Conservation (phyloP, 2,888 invertebrate genomes). For the Perizoma affinitatum region DNA sequence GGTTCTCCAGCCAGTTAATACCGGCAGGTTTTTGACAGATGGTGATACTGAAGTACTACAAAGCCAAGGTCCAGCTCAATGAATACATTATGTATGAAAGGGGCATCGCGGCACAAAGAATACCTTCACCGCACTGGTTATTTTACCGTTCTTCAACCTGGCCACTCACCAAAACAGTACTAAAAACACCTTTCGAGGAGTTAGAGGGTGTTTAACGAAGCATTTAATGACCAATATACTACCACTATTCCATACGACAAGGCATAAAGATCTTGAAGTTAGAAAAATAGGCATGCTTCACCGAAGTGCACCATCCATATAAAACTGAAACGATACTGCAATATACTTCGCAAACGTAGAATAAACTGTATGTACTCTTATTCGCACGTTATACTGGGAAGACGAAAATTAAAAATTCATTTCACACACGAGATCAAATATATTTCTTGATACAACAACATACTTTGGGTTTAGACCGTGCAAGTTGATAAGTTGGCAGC, state of each 20-base stretch:
- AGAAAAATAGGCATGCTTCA: constrained; percentile 7
- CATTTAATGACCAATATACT: not conserved
- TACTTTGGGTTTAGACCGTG: constrained; percentile 23
- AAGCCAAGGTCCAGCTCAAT: too few species aligned
- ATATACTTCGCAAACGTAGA: constrained; percentile 32
- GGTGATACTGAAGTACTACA: too few species aligned
- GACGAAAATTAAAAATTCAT: constrained; percentile 46
- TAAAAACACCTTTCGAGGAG: too few species aligned
- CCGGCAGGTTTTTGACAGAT: too few species aligned
- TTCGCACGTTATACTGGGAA: constrained; percentile 24
- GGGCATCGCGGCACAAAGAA: too few species aligned
- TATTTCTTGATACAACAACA: constrained; percentile 44
- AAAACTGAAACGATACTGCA: constrained; percentile 26
- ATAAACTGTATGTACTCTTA: constrained; percentile 34
- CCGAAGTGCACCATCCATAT: constrained; percentile 12
- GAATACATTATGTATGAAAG: too few species aligned
- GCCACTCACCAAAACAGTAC: too few species aligned
- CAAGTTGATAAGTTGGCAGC: not conserved
- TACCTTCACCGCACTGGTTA: too few species aligned
- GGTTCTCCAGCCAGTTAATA: too few species aligned
- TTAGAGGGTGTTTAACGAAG: too few species aligned
- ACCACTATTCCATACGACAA: not conserved
- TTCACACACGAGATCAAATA: constrained; percentile 39
- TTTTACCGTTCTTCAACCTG: too few species aligned
- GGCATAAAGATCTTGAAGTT: not conserved